A percentile compares a stretch with the other conserved stretches of the same genome.
phyloP scores from a whole-genome alignment of 2,888 invertebrate species.

The Platycnemis pennipes region DNA sequence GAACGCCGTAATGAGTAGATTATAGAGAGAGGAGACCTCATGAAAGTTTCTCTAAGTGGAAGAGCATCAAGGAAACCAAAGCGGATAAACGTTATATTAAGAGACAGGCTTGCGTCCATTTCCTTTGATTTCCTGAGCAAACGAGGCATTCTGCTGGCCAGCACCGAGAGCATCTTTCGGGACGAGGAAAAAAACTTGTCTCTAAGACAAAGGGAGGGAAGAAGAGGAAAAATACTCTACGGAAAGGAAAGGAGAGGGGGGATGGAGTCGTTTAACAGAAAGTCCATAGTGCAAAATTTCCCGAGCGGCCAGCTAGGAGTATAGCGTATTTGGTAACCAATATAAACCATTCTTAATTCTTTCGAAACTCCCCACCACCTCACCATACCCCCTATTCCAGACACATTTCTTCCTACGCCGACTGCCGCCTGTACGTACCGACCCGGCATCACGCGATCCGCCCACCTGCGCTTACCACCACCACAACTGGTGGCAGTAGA shows the following conservation, averaged over 20 bases:
- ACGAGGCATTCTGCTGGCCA: neutral
- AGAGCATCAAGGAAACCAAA: neutral
- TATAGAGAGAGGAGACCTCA: neutral
- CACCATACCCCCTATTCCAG: neutral
- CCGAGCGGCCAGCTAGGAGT: neutral
- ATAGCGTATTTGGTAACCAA: neutral
- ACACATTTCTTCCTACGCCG: constrained; percentile 6
- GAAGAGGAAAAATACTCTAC: neutral
- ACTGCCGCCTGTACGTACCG: neutral
- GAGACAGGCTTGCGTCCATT: neutral
- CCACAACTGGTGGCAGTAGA: neutral
- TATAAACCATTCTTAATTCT: constrained; percentile 28
- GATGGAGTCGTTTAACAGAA: neutral
- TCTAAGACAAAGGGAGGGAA: too few relatives aligned
- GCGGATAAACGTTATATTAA: neutral
- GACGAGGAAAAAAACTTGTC: neutral
- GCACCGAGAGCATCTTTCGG: neutral
- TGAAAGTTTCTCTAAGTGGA: neutral
- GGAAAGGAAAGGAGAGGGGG: neutral
- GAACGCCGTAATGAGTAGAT: neutral
- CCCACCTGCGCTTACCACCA: constrained; percentile 20
- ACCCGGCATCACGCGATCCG: constrained; percentile 46
- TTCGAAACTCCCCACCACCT: neutral
- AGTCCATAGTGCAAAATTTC: neutral
- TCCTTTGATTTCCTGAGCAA: neutral